phyloP scores from a whole-genome alignment of 2,113 vertebrate genomes.

The Caracal caracal region DNA sequence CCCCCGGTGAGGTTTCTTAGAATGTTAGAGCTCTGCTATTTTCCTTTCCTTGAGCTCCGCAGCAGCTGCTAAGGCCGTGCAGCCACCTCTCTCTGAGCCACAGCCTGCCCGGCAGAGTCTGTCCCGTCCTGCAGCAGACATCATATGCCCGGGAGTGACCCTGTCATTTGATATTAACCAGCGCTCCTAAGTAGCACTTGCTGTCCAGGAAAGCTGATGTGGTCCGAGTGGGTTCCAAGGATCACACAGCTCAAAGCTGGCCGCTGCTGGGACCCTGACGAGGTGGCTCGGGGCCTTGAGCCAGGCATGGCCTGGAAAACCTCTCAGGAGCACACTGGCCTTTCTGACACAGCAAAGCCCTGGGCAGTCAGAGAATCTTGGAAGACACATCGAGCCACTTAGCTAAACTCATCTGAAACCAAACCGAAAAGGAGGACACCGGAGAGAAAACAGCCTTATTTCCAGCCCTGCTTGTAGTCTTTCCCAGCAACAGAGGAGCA shows the following conservation, averaged over 20 bases:
- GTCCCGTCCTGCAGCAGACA: accelerated
- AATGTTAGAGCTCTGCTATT: not conserved
- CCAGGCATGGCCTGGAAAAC: not conserved
- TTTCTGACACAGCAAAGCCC: not conserved
- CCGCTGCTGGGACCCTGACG: not conserved
- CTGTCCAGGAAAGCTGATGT: not conserved
- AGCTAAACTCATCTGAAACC: not conserved
- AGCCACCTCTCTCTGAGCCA: not conserved
- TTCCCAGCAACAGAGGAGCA: not conserved
- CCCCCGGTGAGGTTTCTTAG: not conserved
- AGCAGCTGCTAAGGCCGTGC: not conserved
- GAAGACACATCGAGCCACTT: not conserved
- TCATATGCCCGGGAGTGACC: not conserved
- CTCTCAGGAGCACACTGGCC: not conserved
- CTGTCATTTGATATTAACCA: not conserved
- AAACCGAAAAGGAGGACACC: not conserved
- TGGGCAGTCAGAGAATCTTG: accelerated
- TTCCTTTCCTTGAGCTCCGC: not conserved
- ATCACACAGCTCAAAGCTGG: not conserved
- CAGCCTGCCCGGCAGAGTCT: not conserved
- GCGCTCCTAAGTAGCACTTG: not conserved
- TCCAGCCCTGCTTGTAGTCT: not conserved
- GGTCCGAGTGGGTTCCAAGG: not conserved
- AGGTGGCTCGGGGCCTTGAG: not conserved
- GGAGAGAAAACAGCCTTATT: not conserved